Conservation (phyloP, 2,797 vertebrate genomes). For the Aselliscus stoliczkanus region DNA sequence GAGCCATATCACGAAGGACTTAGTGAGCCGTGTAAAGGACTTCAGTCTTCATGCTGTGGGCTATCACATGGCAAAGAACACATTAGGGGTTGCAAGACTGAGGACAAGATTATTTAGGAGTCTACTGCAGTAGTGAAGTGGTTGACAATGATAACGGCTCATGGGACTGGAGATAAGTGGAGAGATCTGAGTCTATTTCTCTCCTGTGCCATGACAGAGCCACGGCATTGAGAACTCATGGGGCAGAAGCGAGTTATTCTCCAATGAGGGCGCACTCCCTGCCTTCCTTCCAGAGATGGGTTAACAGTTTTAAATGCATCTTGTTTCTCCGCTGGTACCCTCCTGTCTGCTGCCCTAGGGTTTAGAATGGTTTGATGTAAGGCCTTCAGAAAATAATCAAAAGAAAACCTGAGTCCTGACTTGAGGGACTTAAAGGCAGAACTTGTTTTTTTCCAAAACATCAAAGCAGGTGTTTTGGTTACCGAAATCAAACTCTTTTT, state of each 20-base stretch:
- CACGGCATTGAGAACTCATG: rapidly evolving
- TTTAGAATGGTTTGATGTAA: background rate
- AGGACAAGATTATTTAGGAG: background rate
- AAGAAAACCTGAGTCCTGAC: background rate
- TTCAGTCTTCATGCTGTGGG: background rate
- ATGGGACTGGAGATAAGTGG: background rate
- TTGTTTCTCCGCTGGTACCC: background rate
- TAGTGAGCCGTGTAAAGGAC: background rate
- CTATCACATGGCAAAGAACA: background rate
- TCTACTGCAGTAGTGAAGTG: background rate
- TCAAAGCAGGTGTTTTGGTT: background rate
- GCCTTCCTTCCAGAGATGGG: background rate
- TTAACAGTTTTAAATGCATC: background rate
- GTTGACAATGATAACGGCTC: background rate
- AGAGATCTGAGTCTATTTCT: background rate
- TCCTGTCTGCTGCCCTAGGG: background rate
- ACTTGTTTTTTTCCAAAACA: background rate
- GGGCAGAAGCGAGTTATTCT: background rate
- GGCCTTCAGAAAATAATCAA: background rate
- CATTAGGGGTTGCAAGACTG: background rate
- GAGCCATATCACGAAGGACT: rapidly evolving
- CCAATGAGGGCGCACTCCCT: background rate
- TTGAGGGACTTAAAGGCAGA: background rate
- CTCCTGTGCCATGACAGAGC: rapidly evolving
- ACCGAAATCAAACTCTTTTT: constrained; percentile 1